A percentile compares a stretch with the other conserved stretches of the same genome.
Conservation (phyloP, 2,888 invertebrate species). For the Tinea trinotella region DNA sequence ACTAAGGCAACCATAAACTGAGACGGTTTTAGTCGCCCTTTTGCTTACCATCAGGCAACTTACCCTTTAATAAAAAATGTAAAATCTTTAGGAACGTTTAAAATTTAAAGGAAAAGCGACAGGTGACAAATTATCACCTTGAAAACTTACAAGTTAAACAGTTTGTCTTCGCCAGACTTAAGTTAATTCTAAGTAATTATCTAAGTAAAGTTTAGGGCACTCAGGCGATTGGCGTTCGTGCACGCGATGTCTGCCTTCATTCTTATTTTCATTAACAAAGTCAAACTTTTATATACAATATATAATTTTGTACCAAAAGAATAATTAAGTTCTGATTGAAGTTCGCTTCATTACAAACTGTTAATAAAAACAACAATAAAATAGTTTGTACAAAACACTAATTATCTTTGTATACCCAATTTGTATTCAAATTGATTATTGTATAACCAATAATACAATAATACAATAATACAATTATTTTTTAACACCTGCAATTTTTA, state of each 20-base stretch:
- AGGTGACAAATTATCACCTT: conserved; percentile 25
- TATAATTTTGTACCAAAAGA: neutral
- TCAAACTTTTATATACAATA: neutral
- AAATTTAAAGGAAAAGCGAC: conserved; percentile 5
- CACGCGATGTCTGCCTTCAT: conserved; percentile 45
- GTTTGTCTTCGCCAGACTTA: conserved; percentile 25
- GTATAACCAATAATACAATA: no score
- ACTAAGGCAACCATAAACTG: no score
- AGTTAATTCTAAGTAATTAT: conserved; percentile 38
- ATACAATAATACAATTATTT: no score
- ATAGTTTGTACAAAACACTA: no score
- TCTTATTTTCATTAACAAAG: conserved; percentile 24
- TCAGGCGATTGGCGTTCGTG: conserved; percentile 39
- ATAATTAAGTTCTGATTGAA: conserved; percentile 1
- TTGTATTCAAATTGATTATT: no score
- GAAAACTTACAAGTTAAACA: conserved; percentile 24
- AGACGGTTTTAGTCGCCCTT: no score
- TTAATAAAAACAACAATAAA: no score
- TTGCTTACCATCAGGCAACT: no score
- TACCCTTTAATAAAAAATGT: neutral
- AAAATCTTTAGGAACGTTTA: neutral
- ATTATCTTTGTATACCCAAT: no score
- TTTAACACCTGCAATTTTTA: neutral
- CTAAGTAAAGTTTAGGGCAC: conserved; percentile 33
- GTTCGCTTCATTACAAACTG: neutral